These are phyloP conservation scores for Nebria ingens DNA, from an alignment of 1,140 invertebrate species.

Conservation along the genomic window DNA sequence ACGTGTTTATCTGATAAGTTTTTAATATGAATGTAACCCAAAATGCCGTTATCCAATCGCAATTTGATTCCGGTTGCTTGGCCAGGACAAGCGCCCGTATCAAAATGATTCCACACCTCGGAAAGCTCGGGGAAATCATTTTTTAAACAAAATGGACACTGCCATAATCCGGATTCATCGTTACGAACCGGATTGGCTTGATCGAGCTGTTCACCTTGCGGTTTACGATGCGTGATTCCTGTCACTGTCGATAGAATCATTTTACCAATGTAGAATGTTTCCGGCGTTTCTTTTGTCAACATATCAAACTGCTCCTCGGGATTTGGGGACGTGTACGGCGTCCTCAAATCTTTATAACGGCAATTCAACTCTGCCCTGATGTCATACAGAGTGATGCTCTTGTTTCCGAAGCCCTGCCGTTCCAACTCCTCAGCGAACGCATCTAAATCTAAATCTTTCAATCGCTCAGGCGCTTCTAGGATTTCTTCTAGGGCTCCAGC, in stretches of 20 bases:
- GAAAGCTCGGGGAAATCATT: slow-evolving; percentile 91
- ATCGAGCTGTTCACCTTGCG: slow-evolving; percentile 86
- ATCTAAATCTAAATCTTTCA: slow-evolving; percentile 96
- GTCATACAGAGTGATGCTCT: slow-evolving; percentile 95
- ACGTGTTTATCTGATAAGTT: slow-evolving; percentile 93
- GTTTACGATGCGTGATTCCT: slow-evolving; percentile 74
- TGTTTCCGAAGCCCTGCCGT: slow-evolving; percentile 72
- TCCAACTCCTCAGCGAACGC: slow-evolving; percentile 97
- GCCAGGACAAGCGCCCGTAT: slow-evolving; percentile 89
- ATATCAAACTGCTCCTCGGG: slow-evolving; percentile 88
- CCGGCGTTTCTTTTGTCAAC: slow-evolving; percentile 91
- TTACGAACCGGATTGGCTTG: slow-evolving; percentile 90
- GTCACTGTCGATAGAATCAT: slow-evolving; percentile 64
- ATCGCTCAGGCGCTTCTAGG: too few species aligned
- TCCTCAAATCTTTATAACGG: slow-evolving; percentile 80
- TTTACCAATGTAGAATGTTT: slow-evolving; percentile 91
- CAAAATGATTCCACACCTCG: slow-evolving; percentile 98
- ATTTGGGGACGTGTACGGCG: slow-evolving; percentile 65
- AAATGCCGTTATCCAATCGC: slow-evolving; percentile 70
- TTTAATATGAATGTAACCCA: slow-evolving; percentile 90
- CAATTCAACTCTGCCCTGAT: slow-evolving; percentile 92
- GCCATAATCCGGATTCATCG: slow-evolving; percentile 89
- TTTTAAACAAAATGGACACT: slow-evolving; percentile 94
- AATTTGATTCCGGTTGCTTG: slow-evolving; percentile 86
- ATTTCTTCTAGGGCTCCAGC: slow-evolving; percentile 96